Evolutionary conservation across 1,140 invertebrate genomes (phyloP).

Genomic region (Amphibalanus amphitrite): DNA sequence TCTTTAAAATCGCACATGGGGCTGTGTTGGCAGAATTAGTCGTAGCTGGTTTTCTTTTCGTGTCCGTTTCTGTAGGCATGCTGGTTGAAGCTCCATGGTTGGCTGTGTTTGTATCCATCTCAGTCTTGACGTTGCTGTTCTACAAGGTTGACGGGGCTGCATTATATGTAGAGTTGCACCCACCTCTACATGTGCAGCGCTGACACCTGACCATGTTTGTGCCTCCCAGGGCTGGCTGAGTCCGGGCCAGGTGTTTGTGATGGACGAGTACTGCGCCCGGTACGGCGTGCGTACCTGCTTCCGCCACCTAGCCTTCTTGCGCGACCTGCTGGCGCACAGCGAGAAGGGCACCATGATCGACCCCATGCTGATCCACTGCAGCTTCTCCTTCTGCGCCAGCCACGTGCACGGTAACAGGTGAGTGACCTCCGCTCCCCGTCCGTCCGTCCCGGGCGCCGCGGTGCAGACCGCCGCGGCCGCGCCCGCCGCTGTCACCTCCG

Average conservation of each 20-base stretch:
- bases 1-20: too few relatives aligned
- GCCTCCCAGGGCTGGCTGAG: constrained; percentile 85
- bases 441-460: too few relatives aligned
- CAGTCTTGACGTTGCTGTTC: constrained; percentile 5
- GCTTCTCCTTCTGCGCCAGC: constrained; percentile 95
- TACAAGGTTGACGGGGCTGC: too few relatives aligned
- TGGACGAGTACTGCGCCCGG: constrained; percentile 94
- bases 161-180: neutral
- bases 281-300: constrained; percentile 95
- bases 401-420: constrained; percentile 95
- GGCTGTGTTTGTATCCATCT: too few relatives aligned
- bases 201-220: neutral
- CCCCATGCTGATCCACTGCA: constrained; percentile 94
- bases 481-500: too few relatives aligned
- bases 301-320: constrained; percentile 89
- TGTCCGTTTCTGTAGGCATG: too few relatives aligned
- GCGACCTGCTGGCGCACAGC: constrained; percentile 83
- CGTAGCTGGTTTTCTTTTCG: too few relatives aligned
- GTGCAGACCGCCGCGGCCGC: too few relatives aligned
- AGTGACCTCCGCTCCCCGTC: too few relatives aligned
- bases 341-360: constrained; percentile 93
- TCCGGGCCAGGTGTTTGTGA: constrained; percentile 91
- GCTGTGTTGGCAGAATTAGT: too few relatives aligned
- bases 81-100: too few relatives aligned
- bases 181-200: neutral